Evolutionary conservation across 35 echinoderm and acorn worm genomes (phyloP).

Genomic region (Stichopus chloronotus): DNA sequence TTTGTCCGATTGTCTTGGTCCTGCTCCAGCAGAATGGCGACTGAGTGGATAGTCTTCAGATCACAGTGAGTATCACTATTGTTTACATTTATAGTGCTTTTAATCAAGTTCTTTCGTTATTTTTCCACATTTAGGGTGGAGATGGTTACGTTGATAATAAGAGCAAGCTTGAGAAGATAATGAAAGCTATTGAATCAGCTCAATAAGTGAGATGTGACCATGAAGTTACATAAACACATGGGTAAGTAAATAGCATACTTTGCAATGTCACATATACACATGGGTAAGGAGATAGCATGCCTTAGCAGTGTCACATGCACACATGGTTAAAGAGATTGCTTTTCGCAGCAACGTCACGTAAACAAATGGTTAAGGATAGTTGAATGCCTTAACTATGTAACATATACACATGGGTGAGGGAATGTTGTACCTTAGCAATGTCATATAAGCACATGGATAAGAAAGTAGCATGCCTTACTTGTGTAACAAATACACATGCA

Average conservation of each 20-base stretch:
- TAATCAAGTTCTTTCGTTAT: not conserved
- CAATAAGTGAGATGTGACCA: not conserved
- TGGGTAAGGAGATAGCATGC: not conserved
- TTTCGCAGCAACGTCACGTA: not conserved
- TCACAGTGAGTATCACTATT: not conserved
- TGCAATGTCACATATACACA: not conserved
- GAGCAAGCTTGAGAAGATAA: conserved; percentile 38
- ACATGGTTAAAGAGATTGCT: not conserved
- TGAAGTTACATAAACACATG: not conserved
- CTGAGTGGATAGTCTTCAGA: too few relatives aligned
- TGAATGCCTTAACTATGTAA: not conserved
- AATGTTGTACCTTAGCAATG: not conserved
- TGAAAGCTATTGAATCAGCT: conserved; percentile 23
- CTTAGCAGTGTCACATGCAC: not conserved
- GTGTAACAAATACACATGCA: not conserved
- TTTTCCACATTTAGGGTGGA: conserved; percentile 31
- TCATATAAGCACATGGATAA: not conserved
- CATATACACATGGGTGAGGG: not conserved
- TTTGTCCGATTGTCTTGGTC: too few relatives aligned
- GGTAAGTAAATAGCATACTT: not conserved
- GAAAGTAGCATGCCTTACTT: not conserved
- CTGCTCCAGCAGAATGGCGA: too few relatives aligned
- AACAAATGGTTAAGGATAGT: not conserved
- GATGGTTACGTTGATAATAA: conserved; percentile 59
- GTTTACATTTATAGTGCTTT: not conserved